Conservation (phyloP, 1,140 invertebrate genomes). For the Brachionus angularis region DNA sequence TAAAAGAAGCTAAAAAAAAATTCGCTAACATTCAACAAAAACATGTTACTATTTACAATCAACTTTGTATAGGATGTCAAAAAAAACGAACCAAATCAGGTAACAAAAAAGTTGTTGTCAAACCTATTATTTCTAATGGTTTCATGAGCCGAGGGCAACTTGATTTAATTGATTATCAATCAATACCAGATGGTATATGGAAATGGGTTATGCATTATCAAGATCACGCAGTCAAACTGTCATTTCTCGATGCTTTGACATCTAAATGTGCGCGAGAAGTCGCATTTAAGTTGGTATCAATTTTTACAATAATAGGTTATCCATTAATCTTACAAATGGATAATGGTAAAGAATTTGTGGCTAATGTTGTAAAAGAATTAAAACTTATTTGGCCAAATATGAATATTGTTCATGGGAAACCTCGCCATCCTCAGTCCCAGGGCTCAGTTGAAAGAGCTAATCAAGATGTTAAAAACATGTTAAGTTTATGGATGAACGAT, state of each 20-base stretch:
- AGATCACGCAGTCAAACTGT: slow-evolving; percentile 60
- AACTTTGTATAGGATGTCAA: slow-evolving; percentile 41
- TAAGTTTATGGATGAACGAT: neutral
- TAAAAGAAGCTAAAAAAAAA: slow-evolving; percentile 45
- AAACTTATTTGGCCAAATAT: slow-evolving; percentile 45
- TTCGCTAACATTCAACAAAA: slow-evolving; percentile 45
- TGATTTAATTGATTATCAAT: slow-evolving; percentile 46
- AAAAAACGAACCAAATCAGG: slow-evolving; percentile 7
- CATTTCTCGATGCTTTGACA: slow-evolving; percentile 52
- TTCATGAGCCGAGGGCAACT: slow-evolving; percentile 45
- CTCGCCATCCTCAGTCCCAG: slow-evolving; percentile 46
- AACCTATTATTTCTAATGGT: slow-evolving; percentile 35
- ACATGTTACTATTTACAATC: slow-evolving; percentile 45
- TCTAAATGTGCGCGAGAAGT: slow-evolving; percentile 48
- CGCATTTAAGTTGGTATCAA: slow-evolving; percentile 51
- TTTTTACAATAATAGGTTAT: slow-evolving; percentile 53
- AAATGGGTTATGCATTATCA: slow-evolving; percentile 60
- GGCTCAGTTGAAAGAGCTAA: neutral
- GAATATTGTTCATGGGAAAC: slow-evolving; percentile 47
- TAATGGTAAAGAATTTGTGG: slow-evolving; percentile 53
- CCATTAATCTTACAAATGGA: slow-evolving; percentile 55
- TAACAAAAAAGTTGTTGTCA: slow-evolving; percentile 36
- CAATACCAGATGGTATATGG: slow-evolving; percentile 45
- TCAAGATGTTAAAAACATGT: slow-evolving; percentile 4
- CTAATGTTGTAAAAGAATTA: neutral